phyloP scores from a whole-genome alignment of 2,797 vertebrate genomes.

The Onychomys arenicola region DNA sequence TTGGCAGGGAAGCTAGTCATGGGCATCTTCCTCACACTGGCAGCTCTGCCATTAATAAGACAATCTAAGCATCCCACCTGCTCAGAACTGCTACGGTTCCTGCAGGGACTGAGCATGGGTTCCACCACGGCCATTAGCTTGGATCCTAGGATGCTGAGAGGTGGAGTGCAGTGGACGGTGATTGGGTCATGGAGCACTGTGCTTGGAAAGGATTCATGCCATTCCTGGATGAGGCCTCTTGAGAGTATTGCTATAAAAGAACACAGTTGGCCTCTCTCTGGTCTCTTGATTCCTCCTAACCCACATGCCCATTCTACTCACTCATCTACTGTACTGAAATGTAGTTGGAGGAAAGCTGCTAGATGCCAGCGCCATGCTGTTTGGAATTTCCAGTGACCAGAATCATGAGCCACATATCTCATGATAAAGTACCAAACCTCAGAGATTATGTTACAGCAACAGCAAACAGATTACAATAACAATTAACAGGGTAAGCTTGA shows the following conservation, averaged over 20 bases:
- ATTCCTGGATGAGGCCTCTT: neutral
- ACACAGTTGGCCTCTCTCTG: neutral
- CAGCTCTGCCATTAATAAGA: neutral
- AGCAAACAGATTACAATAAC: neutral
- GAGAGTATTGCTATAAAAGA: neutral
- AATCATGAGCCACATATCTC: neutral
- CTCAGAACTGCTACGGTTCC: neutral
- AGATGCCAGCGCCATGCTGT: neutral
- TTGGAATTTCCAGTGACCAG: neutral
- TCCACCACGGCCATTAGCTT: neutral
- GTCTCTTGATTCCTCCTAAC: neutral
- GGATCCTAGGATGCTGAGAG: neutral
- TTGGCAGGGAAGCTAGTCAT: neutral
- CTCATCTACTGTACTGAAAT: neutral
- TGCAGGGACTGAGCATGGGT: neutral
- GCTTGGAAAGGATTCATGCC: neutral
- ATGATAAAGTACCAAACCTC: neutral
- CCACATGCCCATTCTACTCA: neutral
- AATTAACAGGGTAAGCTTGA: too few relatives aligned
- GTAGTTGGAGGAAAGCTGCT: neutral
- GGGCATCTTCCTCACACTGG: neutral
- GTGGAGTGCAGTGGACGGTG: neutral
- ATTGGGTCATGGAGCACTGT: neutral
- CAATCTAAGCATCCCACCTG: neutral
- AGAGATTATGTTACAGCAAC: neutral